phyloP scores from a whole-genome alignment of 2,888 invertebrate genomes.

The Drosophila crucigera region DNA sequence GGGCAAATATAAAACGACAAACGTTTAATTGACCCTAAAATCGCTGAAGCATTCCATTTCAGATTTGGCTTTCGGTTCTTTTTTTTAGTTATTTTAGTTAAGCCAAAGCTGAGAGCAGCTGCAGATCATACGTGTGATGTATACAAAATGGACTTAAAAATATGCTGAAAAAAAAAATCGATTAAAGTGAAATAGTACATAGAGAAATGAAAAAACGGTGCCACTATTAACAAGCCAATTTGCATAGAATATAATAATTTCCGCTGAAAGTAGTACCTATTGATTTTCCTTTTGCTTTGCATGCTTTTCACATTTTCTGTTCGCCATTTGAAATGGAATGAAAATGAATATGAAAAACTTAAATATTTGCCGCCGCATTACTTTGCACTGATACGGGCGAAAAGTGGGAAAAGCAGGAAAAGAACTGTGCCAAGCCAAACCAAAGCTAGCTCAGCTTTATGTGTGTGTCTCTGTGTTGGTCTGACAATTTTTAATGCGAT shows the following conservation, averaged over 20 bases:
- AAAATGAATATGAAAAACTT: slow-evolving; percentile 51
- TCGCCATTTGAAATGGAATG: slow-evolving; percentile 21
- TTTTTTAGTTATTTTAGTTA: slow-evolving; percentile 9
- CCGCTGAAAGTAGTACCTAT: slow-evolving; percentile 53
- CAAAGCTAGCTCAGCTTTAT: slow-evolving; percentile 24
- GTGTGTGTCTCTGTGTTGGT: slow-evolving; percentile 46
- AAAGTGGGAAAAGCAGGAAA: slow-evolving; percentile 34
- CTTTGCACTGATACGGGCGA: slow-evolving; percentile 50
- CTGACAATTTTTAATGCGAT: slow-evolving; percentile 79
- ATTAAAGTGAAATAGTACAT: slow-evolving; percentile 15
- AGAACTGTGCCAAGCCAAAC: slow-evolving; percentile 63
- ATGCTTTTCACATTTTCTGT: slow-evolving; percentile 26
- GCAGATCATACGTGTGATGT: slow-evolving; percentile 10
- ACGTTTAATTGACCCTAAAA: slow-evolving; percentile 80
- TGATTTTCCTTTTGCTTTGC: slow-evolving; percentile 56
- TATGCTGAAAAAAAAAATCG: slow-evolving; percentile 2
- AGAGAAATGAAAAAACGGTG: background rate
- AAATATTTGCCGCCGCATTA: slow-evolving; percentile 61
- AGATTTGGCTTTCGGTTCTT: slow-evolving; percentile 9
- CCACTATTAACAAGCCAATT: slow-evolving; percentile 43
- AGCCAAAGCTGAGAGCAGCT: background rate
- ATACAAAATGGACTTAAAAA: slow-evolving; percentile 1
- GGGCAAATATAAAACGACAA: slow-evolving; percentile 66
- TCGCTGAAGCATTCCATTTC: slow-evolving; percentile 67
- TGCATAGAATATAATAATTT: slow-evolving; percentile 35